Evolutionary conservation across 1,140 invertebrate genomes (phyloP), one percentile per base, ranked within the genome.

Genomic region (Pararge aegeria): DNA sequence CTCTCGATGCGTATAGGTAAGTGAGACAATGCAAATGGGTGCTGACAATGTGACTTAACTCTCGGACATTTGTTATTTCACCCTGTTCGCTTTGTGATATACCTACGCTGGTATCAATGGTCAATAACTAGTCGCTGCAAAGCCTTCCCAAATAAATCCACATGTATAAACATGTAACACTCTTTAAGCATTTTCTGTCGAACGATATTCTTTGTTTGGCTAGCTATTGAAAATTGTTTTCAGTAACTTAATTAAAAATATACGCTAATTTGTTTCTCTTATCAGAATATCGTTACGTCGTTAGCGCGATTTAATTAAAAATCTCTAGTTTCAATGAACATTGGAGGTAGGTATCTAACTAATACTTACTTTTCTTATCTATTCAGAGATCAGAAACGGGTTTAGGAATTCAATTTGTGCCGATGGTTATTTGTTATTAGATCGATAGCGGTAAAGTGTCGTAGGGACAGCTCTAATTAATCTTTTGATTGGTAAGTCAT

Each of bases 391-490:
- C 56, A 52, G 57, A 61, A 79, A 79, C 76, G 50, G 68, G 78
- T 78, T 82, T 74, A 15, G 61, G 42, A 75, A 70, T 76, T 78
- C 73, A 80, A 80, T 83, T 81, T 81, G 75, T 77, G 10, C 20
- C 73, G 68, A 59, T 66, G 75, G 73, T 75, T 70, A 71, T 79
- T 73, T 66, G 67, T 67, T 75, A 69, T 71, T 75, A 75, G 74
- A 85, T 82, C 80, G 81, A 83, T 83, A 68, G 73, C 68, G 68
- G 66, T 73, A 78, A 85, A 82, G 69, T 73, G 80, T 80, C 73
- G 70, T 65, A 73, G 69, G 46, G 53, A 56, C 60, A 62, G 38
- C 69, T 69, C 71, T 81, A 83, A 86, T 86, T 83, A 86, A 86
- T 86, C 80, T 82, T 69, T 52, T 60, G 69, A 78, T 73, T 61